Evolutionary conservation across 1,140 invertebrate genomes (phyloP).

Genomic region (Musca domestica): DNA sequence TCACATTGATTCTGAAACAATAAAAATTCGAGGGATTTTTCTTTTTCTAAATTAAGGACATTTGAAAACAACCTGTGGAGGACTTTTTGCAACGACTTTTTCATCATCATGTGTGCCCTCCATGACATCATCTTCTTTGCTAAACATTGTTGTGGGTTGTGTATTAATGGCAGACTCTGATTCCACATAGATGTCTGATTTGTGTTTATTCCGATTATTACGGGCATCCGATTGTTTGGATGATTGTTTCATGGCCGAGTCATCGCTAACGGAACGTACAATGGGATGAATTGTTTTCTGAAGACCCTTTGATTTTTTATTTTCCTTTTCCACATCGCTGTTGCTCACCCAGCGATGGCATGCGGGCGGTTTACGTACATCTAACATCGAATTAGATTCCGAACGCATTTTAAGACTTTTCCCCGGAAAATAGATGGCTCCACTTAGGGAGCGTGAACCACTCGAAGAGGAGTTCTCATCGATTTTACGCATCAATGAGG

Average conservation of each 20-base stretch:
- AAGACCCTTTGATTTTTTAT: neutral
- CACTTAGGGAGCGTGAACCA: conserved; percentile 24
- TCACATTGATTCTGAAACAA: no score
- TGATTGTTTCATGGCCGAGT: conserved; percentile 36
- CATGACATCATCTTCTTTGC: neutral
- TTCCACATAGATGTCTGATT: no score
- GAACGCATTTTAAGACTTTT: conserved; percentile 3
- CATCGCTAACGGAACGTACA: conserved; percentile 58
- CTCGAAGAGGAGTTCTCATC: conserved; percentile 26
- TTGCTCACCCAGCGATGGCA: neutral
- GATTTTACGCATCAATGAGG: conserved; percentile 51
- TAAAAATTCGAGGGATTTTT: no score
- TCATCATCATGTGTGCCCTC: neutral
- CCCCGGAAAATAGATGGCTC: conserved; percentile 11
- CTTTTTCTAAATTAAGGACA: no score
- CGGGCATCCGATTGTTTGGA: conserved; percentile 23
- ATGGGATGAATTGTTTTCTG: conserved; percentile 38
- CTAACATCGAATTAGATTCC: conserved; percentile 12
- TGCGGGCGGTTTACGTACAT: conserved; percentile 1
- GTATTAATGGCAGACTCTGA: no score
- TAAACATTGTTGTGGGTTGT: neutral
- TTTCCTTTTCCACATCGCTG: neutral
- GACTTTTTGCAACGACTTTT: neutral
- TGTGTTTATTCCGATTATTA: no score
- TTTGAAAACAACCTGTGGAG: no score